phyloP scores from a whole-genome alignment of 2,888 invertebrate species.

The Spisula subtruncata region DNA sequence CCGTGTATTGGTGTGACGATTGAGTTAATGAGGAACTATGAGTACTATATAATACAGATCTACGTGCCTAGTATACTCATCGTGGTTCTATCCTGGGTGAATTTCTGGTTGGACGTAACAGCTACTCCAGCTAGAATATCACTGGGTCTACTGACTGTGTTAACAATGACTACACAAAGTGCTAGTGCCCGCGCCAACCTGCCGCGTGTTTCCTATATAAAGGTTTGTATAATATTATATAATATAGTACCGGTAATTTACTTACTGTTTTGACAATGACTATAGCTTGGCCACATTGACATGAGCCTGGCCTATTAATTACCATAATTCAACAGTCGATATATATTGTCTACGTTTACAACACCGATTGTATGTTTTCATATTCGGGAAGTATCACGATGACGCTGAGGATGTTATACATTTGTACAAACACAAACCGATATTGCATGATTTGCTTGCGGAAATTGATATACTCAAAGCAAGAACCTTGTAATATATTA shows the following conservation, averaged over 20 bases:
- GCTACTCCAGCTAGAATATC: constrained; percentile 77
- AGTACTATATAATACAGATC: constrained; percentile 71
- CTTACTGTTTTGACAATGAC: constrained; percentile 79
- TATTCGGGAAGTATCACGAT: no score
- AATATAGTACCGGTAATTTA: no score
- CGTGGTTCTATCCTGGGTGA: constrained; percentile 74
- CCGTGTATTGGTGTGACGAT: constrained; percentile 69
- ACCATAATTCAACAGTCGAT: no score
- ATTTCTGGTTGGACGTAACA: constrained; percentile 76
- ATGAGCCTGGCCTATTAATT: no score
- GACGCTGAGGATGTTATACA: no score
- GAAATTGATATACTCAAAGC: no score
- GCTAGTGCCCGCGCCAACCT: constrained; percentile 72
- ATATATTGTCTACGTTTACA: no score
- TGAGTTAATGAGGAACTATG: constrained; percentile 64
- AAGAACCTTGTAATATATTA: no score
- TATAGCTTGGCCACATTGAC: no score
- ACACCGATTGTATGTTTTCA: no score
- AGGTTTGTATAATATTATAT: constrained; percentile 41
- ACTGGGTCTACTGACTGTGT: constrained; percentile 75
- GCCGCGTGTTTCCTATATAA: constrained; percentile 72
- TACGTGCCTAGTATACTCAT: constrained; percentile 73
- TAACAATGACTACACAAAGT: constrained; percentile 78
- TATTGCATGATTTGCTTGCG: no score
- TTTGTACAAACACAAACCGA: no score